Conservation (phyloP, 2,113 vertebrate species). For the Limanda limanda region DNA sequence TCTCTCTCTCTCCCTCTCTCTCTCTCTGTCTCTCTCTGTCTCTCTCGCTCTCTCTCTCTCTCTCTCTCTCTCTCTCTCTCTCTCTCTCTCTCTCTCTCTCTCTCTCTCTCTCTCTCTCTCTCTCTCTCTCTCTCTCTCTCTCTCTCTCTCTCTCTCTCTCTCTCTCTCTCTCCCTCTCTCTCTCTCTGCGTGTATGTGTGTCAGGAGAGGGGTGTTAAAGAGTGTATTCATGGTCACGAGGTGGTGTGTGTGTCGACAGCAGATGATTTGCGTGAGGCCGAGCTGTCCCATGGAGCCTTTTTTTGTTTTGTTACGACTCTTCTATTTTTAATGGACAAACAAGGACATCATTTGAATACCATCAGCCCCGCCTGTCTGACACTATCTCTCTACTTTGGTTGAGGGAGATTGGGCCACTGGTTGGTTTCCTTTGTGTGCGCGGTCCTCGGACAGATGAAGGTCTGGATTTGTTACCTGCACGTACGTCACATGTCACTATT, state of each 20-base stretch:
- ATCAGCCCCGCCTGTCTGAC: slow-evolving; percentile 23
- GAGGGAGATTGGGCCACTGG: background rate
- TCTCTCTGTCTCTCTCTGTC: too few relatives aligned
- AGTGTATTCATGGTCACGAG: slow-evolving; percentile 71
- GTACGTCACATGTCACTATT: slow-evolving; percentile 27
- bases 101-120: background rate
- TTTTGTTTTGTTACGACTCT: slow-evolving; percentile 74
- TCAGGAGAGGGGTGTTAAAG: slow-evolving; percentile 54
- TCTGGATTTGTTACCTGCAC: background rate
- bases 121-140: background rate
- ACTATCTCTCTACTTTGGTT: slow-evolving; percentile 40
- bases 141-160: background rate
- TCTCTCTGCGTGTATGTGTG: slow-evolving; percentile 20
- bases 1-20: background rate
- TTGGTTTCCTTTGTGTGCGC: slow-evolving; percentile 2
- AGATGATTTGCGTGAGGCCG: slow-evolving; percentile 73
- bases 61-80: too few relatives aligned
- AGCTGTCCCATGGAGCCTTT: slow-evolving; percentile 55
- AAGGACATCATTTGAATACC: slow-evolving; percentile 71
- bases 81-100: slow-evolving; percentile 10
- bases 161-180: too few relatives aligned
- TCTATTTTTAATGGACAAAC: slow-evolving; percentile 69
- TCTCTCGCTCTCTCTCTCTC: slow-evolving; percentile 3
- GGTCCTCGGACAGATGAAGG: background rate
- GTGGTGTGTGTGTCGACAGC: slow-evolving; percentile 65